phyloP scores from a whole-genome alignment of 2,888 invertebrate species.

The Chirona hameri region DNA sequence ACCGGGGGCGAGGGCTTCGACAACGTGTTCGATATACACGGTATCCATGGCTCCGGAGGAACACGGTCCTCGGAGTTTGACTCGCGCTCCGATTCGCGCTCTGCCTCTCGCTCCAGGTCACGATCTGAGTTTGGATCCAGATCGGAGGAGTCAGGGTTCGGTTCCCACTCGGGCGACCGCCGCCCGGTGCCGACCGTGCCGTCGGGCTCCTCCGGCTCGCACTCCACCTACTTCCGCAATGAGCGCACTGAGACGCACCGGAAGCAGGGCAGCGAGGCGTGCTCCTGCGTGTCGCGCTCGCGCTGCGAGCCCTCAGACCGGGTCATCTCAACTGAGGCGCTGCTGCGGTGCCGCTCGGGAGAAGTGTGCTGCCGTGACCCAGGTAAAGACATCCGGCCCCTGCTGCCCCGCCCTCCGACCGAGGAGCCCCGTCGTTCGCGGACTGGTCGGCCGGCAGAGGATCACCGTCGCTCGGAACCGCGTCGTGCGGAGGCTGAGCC shows the following conservation, averaged over 20 bases:
- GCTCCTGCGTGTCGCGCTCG: not conserved
- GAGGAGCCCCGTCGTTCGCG: not conserved
- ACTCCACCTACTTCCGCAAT: not conserved
- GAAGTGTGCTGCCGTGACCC: not conserved
- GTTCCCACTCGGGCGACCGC: not conserved
- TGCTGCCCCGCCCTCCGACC: no score
- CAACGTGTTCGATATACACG: not conserved
- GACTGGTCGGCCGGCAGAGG: no score
- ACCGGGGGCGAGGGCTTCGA: not conserved
- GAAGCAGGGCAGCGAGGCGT: not conserved
- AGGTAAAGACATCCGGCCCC: no score
- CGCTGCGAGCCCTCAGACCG: not conserved
- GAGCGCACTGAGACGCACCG: not conserved
- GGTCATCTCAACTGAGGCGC: not conserved
- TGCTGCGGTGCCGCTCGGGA: not conserved
- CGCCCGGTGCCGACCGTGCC: not conserved
- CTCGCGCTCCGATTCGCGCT: conserved; percentile 78
- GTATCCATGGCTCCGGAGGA: conserved; percentile 71
- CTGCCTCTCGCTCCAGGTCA: conserved; percentile 63
- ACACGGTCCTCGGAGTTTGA: conserved; percentile 82
- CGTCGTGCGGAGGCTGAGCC: not conserved
- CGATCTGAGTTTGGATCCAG: conserved; percentile 49
- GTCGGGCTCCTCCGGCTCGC: not conserved
- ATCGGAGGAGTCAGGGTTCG: conserved; percentile 41
- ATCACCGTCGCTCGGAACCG: not conserved